Conservation (phyloP, 2,888 invertebrate genomes). For the Drosophila suboccidentalis region DNA sequence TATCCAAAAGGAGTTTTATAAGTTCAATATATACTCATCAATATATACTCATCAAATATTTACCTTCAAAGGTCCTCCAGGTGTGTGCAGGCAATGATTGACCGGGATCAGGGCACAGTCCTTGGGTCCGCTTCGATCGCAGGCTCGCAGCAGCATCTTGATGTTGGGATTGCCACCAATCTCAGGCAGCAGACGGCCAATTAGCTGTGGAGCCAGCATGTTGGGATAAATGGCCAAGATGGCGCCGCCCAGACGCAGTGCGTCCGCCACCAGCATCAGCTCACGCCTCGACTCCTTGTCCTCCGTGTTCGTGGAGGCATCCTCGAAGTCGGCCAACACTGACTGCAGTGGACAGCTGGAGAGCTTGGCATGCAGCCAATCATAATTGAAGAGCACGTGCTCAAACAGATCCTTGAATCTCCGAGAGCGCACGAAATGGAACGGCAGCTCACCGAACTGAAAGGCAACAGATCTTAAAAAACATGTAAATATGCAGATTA, state of each 20-base stretch:
- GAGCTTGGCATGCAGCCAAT: conserved; percentile 98
- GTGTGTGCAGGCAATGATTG: conserved; percentile 98
- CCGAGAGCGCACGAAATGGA: conserved; percentile 95
- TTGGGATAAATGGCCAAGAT: conserved; percentile 96
- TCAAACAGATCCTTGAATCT: conserved; percentile 96
- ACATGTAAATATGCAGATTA: background rate
- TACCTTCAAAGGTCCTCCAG: conserved; percentile 98
- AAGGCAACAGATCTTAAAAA: background rate
- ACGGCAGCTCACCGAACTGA: conserved; percentile 97
- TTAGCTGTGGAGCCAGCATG: conserved; percentile 97
- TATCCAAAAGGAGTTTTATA: conserved; percentile 86
- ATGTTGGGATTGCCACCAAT: conserved; percentile 93
- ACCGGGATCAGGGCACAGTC: conserved; percentile 96
- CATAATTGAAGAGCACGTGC: conserved; percentile 98
- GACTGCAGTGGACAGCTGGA: conserved; percentile 98
- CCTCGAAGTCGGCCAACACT: conserved; percentile 97
- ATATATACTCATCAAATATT: too few relatives aligned
- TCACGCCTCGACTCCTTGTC: conserved; percentile 92
- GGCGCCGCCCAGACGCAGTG: conserved; percentile 96
- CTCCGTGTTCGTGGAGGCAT: conserved; percentile 93
- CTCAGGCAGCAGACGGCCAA: conserved; percentile 96
- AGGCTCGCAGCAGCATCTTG: conserved; percentile 94
- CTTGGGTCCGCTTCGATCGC: conserved; percentile 94
- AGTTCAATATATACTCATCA: background rate
- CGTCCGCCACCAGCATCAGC: conserved; percentile 96